phyloP scores from a whole-genome alignment of 1,140 invertebrate genomes.

The Goniozus legneri region DNA sequence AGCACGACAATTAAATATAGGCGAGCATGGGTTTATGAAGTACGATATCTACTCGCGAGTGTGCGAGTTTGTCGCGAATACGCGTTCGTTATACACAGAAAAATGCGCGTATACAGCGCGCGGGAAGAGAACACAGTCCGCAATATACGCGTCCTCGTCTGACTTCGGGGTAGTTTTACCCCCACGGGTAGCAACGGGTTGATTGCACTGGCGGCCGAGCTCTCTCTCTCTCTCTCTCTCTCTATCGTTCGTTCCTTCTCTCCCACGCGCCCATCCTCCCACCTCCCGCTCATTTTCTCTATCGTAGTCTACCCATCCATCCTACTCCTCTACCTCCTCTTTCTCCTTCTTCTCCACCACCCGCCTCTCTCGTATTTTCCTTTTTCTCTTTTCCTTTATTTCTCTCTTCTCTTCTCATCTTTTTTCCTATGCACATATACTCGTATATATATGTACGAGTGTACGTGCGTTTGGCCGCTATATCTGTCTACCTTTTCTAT shows the following conservation, averaged over 20 bases:
- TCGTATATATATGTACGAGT: too few relatives aligned
- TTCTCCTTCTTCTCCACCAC: slow-evolving; percentile 3
- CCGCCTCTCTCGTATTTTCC: slow-evolving; percentile 17
- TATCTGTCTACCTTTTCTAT: slow-evolving; percentile 11
- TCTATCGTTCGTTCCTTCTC: slow-evolving; percentile 9
- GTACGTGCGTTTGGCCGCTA: too few relatives aligned
- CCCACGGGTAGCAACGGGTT: slow-evolving; percentile 46
- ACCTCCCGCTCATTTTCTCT: slow-evolving; percentile 3
- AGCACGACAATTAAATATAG: too few relatives aligned
- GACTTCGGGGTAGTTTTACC: slow-evolving; percentile 48
- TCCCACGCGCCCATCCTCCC: not conserved
- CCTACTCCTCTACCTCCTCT: slow-evolving; percentile 1
- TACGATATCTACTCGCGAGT: too few relatives aligned
- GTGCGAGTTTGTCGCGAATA: too few relatives aligned
- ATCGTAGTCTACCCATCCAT: not conserved
- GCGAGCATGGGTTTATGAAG: too few relatives aligned
- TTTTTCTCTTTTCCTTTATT: slow-evolving; percentile 15
- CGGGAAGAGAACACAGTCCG: slow-evolving; percentile 21
- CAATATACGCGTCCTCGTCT: slow-evolving; percentile 37
- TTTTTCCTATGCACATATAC: too few relatives aligned
- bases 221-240: slow-evolving; percentile 34
- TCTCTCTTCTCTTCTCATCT: too few relatives aligned
- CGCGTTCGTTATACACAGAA: slow-evolving; percentile 3
- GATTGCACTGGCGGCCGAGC: slow-evolving; percentile 50
- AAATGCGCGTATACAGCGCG: slow-evolving; percentile 8